Base-by-base conservation (phyloP, 2,888 invertebrate genomes). In the Catocala fraxini region DNA sequence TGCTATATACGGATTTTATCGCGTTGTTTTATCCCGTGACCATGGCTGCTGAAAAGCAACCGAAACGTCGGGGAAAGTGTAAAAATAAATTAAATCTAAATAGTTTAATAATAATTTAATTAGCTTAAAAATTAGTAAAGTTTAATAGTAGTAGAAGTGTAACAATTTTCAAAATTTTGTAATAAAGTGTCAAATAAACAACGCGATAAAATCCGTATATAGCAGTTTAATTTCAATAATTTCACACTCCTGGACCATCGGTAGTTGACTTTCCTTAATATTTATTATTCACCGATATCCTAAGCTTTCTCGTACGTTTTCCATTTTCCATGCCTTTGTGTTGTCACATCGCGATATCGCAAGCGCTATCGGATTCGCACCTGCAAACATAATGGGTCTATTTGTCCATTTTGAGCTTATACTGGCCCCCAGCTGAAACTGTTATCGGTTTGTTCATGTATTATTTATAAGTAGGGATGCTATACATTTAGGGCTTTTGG, bases 301-400 rank as follows among this genome's bases (percentile, higher is more conserved):
- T 12, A 53, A 58, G 43, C 56, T 65, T 62, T 77, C 58, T 48
- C 43, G 58, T 63, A 49, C 43, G 58, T 74, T 77, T 56, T 77
- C 55, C 68, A 52, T 60, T 74, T 63, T 68, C 46, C 13, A 45
- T 59, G 74, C 71, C 75, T 74, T 77, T 75, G 75, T 77, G 25
- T 70, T 51, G 49, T 52, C 51, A 55, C 64, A 62, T 71, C 63
- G 61, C 68, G 68, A 74, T 71, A 62, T 41, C 35, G 53, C n/a
- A 33, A 35, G 4, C 4, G 47, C 56, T 75, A 76, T 78, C 79
- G 63, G 79, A 75, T 76, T 62, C 68, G 47, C 73, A 70, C 65
- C 63, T 51, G 78, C 65, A 43, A 70, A 75, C 70, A 78, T 72
- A 70, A 75, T 75, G 70, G 73, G 68, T 78, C 78, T 75, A 75